phyloP scores from a whole-genome alignment of 2,888 invertebrate species.

The Oscheius sp. region DNA sequence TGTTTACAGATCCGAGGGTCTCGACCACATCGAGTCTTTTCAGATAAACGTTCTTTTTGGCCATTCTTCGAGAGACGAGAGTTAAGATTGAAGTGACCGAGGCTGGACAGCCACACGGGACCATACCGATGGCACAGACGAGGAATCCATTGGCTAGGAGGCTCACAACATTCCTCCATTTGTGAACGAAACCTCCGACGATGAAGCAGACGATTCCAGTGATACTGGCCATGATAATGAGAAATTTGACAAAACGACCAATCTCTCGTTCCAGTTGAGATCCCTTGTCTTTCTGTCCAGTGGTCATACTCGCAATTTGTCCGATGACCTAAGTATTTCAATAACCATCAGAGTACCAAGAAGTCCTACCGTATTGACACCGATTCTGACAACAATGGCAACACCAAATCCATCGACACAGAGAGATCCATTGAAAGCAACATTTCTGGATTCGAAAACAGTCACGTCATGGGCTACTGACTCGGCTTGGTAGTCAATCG shows the following conservation, averaged over 20 bases:
- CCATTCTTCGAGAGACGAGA: conserved; percentile 46
- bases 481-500: conserved; percentile 53
- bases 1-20: conserved; percentile 45
- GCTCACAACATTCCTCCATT: conserved; percentile 42
- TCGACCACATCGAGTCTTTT: conserved; percentile 47
- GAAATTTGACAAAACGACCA: conserved; percentile 39
- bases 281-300: conserved; percentile 31
- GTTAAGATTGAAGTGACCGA: conserved; percentile 49
- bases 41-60: conserved; percentile 47
- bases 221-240: conserved; percentile 35
- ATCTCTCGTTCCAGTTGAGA: conserved; percentile 30
- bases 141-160: conserved; percentile 47
- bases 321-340: conserved; percentile 37
- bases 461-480: conserved; percentile 42
- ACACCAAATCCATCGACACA: conserved; percentile 41
- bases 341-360: too few relatives aligned
- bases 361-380: conserved; percentile 28
- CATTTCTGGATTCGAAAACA: conserved; percentile 55
- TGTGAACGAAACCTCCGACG: conserved; percentile 39
- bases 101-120: conserved; percentile 48
- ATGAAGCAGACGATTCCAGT: conserved; percentile 37
- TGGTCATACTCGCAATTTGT: conserved; percentile 43
- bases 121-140: conserved; percentile 43
- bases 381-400: conserved; percentile 41
- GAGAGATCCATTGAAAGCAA: conserved; percentile 44